Evolutionary conservation across 2,888 invertebrate genomes (phyloP).

Genomic region (Ophonus ardosiacus): DNA sequence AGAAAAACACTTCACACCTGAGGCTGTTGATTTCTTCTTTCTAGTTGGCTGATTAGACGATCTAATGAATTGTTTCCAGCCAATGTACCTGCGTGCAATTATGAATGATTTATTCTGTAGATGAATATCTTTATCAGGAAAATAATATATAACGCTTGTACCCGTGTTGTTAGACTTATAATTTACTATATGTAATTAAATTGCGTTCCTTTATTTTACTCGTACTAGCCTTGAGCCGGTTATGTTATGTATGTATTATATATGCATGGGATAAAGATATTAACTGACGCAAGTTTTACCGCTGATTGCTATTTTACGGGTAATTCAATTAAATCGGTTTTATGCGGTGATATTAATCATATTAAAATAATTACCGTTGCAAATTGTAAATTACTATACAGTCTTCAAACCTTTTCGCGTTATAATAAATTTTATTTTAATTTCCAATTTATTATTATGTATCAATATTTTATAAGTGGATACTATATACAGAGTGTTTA

Average conservation of each 20-base stretch:
- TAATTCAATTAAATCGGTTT: slow-evolving; percentile 21
- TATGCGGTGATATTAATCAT: not conserved
- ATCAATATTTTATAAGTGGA: too few species aligned
- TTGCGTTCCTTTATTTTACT: slow-evolving; percentile 35
- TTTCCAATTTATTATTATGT: too few species aligned
- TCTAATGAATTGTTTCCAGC: slow-evolving; percentile 23
- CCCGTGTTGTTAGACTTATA: slow-evolving; percentile 33
- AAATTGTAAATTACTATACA: not conserved
- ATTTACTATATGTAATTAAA: slow-evolving; percentile 45
- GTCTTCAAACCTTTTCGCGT: not conserved
- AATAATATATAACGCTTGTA: slow-evolving; percentile 26
- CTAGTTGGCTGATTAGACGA: slow-evolving; percentile 2
- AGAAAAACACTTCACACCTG: not conserved
- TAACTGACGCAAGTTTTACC: slow-evolving; percentile 20
- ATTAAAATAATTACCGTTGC: not conserved
- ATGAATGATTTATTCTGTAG: slow-evolving; percentile 29
- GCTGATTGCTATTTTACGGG: not conserved
- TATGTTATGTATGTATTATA: slow-evolving; percentile 14
- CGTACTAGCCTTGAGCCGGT: slow-evolving; percentile 15
- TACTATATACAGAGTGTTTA: too few species aligned
- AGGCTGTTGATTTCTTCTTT: not conserved
- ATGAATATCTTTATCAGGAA: slow-evolving; percentile 32
- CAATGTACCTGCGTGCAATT: slow-evolving; percentile 25
- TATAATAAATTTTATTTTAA: not conserved
- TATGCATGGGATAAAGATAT: not conserved